These are phyloP conservation scores for Eilema sororculum DNA, from an alignment of 2,888 invertebrate species.

Conservation along the genomic window DNA sequence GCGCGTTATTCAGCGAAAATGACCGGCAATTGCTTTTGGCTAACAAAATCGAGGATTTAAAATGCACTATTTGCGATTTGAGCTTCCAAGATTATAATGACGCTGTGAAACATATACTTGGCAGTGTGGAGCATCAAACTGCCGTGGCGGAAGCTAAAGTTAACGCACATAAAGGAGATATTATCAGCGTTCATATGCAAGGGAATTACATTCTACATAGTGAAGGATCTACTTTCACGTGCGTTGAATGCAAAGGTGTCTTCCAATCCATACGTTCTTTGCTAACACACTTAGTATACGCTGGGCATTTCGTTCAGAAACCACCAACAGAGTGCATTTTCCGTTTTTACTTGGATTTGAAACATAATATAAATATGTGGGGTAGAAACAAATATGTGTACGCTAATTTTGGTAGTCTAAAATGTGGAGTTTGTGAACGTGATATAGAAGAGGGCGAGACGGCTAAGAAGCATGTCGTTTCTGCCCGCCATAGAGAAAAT, in stretches of 20 bases:
- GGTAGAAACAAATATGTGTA: slow-evolving; percentile 78
- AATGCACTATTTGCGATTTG: slow-evolving; percentile 69
- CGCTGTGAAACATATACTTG: slow-evolving; percentile 69
- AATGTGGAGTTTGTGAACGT: slow-evolving; percentile 78
- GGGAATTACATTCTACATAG: slow-evolving; percentile 75
- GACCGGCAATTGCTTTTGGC: slow-evolving; percentile 61
- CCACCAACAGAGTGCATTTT: slow-evolving; percentile 75
- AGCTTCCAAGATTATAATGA: slow-evolving; percentile 62
- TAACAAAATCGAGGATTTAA: slow-evolving; percentile 64
- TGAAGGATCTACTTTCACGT: slow-evolving; percentile 74
- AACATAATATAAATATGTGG: slow-evolving; percentile 80
- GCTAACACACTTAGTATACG: slow-evolving; percentile 74
- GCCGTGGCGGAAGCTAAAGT: slow-evolving; percentile 63
- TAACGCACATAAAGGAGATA: slow-evolving; percentile 70
- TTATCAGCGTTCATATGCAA: slow-evolving; percentile 79
- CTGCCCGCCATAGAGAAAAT: slow-evolving; percentile 75
- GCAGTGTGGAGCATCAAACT: slow-evolving; percentile 72
- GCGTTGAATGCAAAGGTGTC: slow-evolving; percentile 68
- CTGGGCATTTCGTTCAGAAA: slow-evolving; percentile 72
- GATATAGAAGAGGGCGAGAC: slow-evolving; percentile 77
- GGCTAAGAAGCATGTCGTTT: slow-evolving; percentile 79
- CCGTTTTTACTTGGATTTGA: slow-evolving; percentile 80
- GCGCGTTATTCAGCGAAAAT: slow-evolving; percentile 66
- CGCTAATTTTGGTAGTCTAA: slow-evolving; percentile 75
- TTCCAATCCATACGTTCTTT: slow-evolving; percentile 77